Evolutionary conservation across 2,797 vertebrate genomes (phyloP), one percentile per base, ranked within the genome.

Genomic region (Oryzias dopingdopingensis): DNA sequence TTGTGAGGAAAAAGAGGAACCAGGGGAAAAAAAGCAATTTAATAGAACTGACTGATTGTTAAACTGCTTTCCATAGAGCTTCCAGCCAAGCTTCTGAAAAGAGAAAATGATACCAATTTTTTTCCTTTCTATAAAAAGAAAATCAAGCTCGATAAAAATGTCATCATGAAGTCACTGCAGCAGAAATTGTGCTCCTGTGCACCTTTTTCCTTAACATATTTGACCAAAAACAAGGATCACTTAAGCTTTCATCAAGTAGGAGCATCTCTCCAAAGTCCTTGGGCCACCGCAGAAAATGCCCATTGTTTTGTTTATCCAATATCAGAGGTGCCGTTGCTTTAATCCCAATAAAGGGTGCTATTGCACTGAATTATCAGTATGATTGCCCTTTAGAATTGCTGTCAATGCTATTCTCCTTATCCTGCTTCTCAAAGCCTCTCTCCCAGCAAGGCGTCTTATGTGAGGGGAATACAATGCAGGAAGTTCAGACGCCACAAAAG

Each of bases 331-430:
- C 76, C 5, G 32, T 62, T 13, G 62, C 77, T 72, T 86, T 86
- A 83, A 89, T 89, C 82, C 84, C 81, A 88, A 87, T 87, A 80
- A 90, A 87, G 82, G 79, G 56, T 70, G 65, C 77, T 75, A 85
- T 81, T 88, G 83, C 85, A 81, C 79, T 84, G 85, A 86, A 87
- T 90, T 89, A 88, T 87, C 86, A 84, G 80, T 87, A 82, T 79
- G 79, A 88, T 82, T 89, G 89, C 86, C 87, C 85, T 89, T 86
- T 85, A 82, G 85, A 87, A 86, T 57, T 80, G 86, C 86, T 86
- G 87, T 88, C 89, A 86, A 79, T 83, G 83, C 85, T 81, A 73
- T 86, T 86, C 86, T 86, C 78, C 86, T 87, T 81, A 85, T 86
- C 81, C 75, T 6, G 66, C 76, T 73, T 85, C 86, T 86, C 76